Evolutionary conservation across 2,113 vertebrate genomes (phyloP), one percentile per base, ranked within the genome.

Genomic region (Vidua chalybeata): DNA sequence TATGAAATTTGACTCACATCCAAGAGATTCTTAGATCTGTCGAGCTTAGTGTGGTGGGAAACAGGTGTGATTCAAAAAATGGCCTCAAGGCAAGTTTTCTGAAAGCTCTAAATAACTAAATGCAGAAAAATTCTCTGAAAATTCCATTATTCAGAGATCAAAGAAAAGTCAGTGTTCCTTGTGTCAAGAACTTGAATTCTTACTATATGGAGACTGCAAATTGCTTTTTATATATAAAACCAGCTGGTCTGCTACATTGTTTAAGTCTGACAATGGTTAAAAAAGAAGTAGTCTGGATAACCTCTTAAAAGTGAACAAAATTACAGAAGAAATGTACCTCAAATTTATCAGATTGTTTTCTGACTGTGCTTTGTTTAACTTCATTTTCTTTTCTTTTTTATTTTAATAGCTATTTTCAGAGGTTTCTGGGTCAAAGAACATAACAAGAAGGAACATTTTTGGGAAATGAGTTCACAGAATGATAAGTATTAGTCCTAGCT

Each of bases 121-220:
- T 78, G 73, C 64, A 84, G 84, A 89, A 94, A 94, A 94, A 95
- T 51, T 73, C n/a, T 87, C 84, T 82, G 74, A 92, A 94, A 95
- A 89, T 76, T 69, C 48, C 24, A 41, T 91, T 95, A 72, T 82
- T 92, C 41, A 73, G 37, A 68, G 74, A 94, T 96, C 77, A 96
- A 95, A 89, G 74, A 55, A 52, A 92, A 87, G 56, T 63, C 73
- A 82, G 21, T 56, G 61, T 87, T 91, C 45, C 80, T 78, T 72
- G 56, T 58, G 66, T 91, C 67, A 93, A 73, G 62, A 79, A 72
- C 56, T 75, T 82, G 68, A 94, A 75, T 87, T 84, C 61, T 91
- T 87, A 55, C 56, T 79, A 8, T 75, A 13, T 15, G 23, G 46
- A 56, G n/a, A 37, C 41, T 89, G 41, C 33, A 87, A 52, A 56